Base-by-base conservation (phyloP, 2,113 vertebrate genomes). In the Rallus limicola region DNA sequence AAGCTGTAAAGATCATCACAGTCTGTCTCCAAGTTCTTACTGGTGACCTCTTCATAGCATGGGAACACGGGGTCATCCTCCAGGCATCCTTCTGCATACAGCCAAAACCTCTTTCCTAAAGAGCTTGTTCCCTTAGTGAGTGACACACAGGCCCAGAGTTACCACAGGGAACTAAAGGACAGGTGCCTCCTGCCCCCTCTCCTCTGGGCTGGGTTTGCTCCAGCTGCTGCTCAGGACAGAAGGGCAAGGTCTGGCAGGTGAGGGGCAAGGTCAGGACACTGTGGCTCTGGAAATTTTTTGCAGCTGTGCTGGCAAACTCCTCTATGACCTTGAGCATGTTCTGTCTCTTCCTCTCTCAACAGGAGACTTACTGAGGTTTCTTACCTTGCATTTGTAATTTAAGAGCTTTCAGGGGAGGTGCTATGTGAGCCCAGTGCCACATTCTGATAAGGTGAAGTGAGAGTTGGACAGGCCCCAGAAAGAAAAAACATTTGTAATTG, bases 91-190 rank as follows among this genome's bases (percentile, higher is more conserved):
- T 56, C 40, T 56, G 28, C 2, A 8, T 44, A 34, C 23, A 20
- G 34, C 16, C 14, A 77, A 50, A 67, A 71, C 28, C 36, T 21
- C 46, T 38, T 60, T 67, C 50, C 28, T 23, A 33, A 70, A 6
- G 13, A 82, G 55, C 9, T 44, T 23, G 10, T 70, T 92, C 59
- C 33, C 34, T 77, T 26, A 44, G 21, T 13, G 52, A 77, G 44
- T 0, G 7, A 29, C 44, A 19, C 1, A 33, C 1, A 11, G 21
- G 21, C 25, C 36, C 8, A n/a, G 48, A 42, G 1, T 46, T 71
- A 52, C 48, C 29, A 31, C 21, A 28, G n/a, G 40, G 48, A 87
- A 3, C 38, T 53, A 18, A 78, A 86, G 59, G 38, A 33, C 6
- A 4, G 29, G 16, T 62, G 62, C 28, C 11, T 78, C 10, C 36